phyloP scores from a whole-genome alignment of 1,140 invertebrate species.

The Thaumatotibia leucotreta region DNA sequence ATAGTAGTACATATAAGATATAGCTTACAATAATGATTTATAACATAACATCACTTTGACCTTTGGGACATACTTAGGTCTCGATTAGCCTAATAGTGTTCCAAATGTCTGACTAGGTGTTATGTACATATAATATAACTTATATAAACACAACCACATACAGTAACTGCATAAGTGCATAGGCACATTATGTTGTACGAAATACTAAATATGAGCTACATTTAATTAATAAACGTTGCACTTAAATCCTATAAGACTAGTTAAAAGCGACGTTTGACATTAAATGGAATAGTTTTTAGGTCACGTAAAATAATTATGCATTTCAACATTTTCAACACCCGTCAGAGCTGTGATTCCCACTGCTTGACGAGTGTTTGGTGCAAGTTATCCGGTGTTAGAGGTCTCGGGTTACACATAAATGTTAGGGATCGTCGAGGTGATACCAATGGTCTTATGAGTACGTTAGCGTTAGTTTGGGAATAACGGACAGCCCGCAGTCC shows the following conservation, averaged over 20 bases:
- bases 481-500: not conserved
- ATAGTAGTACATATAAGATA: too few relatives aligned
- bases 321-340: conserved; percentile 1
- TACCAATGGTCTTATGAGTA: not conserved
- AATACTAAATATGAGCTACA: not conserved
- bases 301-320: not conserved
- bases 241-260: not conserved
- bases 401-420: not conserved
- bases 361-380: not conserved
- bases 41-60: too few relatives aligned
- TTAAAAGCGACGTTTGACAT: not conserved
- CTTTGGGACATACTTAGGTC: too few relatives aligned
- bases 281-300: not conserved
- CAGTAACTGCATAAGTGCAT: not conserved
- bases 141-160: too few relatives aligned
- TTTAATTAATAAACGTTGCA: not conserved
- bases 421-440: not conserved
- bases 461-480: not conserved
- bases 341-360: not conserved
- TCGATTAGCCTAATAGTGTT: too few relatives aligned
- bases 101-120: too few relatives aligned
- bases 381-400: not conserved
- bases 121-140: too few relatives aligned
- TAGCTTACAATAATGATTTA: too few relatives aligned
- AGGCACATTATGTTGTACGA: not conserved